Percentiles rank a stretch among this genome's conserved stretches.
phyloP scores from a whole-genome alignment of 2,888 invertebrate species.

The Drosophila tanythrix region DNA sequence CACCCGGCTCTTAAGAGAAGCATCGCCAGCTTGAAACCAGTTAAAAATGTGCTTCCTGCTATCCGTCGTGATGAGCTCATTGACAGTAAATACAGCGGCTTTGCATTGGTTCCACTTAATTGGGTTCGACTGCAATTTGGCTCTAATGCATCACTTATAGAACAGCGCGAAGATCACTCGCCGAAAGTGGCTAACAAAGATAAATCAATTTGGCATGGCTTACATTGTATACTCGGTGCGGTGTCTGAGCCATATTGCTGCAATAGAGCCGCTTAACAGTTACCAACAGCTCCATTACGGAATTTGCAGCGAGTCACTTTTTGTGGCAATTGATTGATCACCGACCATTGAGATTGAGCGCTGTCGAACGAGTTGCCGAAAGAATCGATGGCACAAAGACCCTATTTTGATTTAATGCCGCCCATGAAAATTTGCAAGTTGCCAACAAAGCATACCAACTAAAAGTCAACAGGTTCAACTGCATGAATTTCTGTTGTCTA shows the following conservation, averaged over 20 bases:
- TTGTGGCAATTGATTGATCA: constrained; percentile 53
- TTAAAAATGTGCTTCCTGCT: constrained; percentile 49
- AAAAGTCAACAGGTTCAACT: constrained; percentile 55
- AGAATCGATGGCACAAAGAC: constrained; percentile 18
- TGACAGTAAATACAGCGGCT: background rate
- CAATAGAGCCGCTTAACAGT: constrained; percentile 32
- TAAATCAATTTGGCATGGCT: constrained; percentile 40
- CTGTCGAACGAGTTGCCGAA: constrained; percentile 15
- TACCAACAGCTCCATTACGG: constrained; percentile 37
- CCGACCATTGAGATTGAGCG: constrained; percentile 21
- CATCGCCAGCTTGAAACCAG: constrained; percentile 21
- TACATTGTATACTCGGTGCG: constrained; percentile 1
- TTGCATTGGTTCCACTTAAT: constrained; percentile 21
- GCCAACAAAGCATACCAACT: constrained; percentile 10
- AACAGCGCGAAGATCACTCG: constrained; percentile 23
- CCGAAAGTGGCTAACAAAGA: constrained; percentile 32
- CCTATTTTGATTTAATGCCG: constrained; percentile 61
- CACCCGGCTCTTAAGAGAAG: background rate
- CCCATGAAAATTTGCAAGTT: constrained; percentile 59
- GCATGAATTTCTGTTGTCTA: constrained; percentile 6
- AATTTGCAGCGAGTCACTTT: constrained; percentile 16
- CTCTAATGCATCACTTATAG: constrained; percentile 54
- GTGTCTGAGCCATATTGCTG: constrained; percentile 19
- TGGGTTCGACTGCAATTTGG: constrained; percentile 23
- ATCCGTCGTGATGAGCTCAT: constrained; percentile 36